phyloP scores from a whole-genome alignment of 2,113 vertebrate genomes.

The Taurulus bubalis region DNA sequence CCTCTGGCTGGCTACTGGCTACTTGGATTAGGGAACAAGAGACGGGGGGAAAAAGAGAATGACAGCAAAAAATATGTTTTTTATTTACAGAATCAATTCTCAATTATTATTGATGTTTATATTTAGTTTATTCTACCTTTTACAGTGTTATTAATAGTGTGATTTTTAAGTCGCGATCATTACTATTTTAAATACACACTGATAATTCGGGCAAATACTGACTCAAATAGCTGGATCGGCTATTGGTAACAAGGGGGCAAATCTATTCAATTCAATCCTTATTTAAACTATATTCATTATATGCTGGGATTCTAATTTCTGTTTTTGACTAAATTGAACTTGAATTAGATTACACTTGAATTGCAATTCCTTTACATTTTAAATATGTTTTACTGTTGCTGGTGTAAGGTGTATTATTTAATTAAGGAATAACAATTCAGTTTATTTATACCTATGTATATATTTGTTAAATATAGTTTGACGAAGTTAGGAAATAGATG shows the following conservation, averaged over 20 bases:
- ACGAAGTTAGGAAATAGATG: too few relatives aligned
- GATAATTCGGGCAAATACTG: not conserved
- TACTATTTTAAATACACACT: not conserved
- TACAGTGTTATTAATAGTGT: not conserved
- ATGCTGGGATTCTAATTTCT: not conserved
- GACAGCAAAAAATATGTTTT: not conserved
- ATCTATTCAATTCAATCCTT: not conserved
- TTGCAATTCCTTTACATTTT: not conserved
- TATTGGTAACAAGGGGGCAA: not conserved
- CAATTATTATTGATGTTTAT: not conserved
- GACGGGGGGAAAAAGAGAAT: not conserved
- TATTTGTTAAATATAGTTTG: too few relatives aligned
- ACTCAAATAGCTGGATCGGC: not conserved
- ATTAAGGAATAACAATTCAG: not conserved
- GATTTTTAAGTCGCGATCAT: not conserved
- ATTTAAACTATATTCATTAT: not conserved
- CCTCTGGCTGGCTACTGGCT: conserved; percentile 33
- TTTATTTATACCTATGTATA: too few relatives aligned
- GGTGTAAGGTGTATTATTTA: not conserved
- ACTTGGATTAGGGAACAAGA: not conserved
- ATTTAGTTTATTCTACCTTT: not conserved
- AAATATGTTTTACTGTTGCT: not conserved
- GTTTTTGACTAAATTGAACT: not conserved
- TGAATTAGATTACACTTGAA: not conserved
- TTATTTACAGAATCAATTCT: not conserved